Conservation (phyloP, 2,113 vertebrate species). For the Varanus salvator region DNA sequence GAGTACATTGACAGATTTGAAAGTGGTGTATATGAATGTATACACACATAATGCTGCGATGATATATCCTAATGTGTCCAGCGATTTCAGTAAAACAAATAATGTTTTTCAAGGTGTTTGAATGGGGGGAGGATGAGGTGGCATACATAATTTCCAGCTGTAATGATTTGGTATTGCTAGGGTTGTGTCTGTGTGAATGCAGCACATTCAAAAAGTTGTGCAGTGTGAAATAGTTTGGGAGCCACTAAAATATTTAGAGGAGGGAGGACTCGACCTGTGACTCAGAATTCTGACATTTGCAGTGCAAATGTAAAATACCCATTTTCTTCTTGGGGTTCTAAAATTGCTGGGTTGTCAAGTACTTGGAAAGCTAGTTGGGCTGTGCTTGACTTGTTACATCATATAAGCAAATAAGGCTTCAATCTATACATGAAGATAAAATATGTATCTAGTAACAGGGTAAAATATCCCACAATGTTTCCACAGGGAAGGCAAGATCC, state of each 20-base stretch:
- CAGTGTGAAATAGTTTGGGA: background rate
- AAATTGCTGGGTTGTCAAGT: background rate
- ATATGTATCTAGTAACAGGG: background rate
- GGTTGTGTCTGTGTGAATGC: background rate
- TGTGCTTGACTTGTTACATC: background rate
- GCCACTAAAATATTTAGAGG: background rate
- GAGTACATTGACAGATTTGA: no score
- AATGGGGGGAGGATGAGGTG: background rate
- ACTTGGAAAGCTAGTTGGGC: background rate
- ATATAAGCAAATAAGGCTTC: no score
- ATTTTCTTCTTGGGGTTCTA: background rate
- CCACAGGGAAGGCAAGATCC: background rate
- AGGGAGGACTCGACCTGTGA: background rate
- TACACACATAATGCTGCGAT: no score
- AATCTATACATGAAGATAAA: no score
- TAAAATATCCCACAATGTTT: no score
- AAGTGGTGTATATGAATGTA: no score
- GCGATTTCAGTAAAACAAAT: background rate
- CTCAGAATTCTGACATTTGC: no score
- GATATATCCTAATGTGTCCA: background rate
- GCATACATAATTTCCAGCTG: background rate
- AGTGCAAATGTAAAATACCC: background rate
- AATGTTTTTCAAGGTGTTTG: background rate
- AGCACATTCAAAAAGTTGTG: background rate
- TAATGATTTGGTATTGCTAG: background rate